Conservation (phyloP, 2,888 invertebrate species). For the Lepidochrysops patricia region DNA sequence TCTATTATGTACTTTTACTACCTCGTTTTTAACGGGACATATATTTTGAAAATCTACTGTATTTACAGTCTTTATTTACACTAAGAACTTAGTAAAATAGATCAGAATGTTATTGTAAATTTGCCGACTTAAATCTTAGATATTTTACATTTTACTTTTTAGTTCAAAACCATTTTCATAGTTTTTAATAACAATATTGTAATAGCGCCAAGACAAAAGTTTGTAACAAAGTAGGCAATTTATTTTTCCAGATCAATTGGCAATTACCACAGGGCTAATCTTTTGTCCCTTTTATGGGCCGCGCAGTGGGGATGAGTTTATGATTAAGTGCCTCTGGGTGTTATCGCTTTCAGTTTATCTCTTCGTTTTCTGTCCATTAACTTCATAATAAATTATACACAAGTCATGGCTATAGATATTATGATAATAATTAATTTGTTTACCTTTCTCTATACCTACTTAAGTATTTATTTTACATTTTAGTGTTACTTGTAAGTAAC, state of each 20-base stretch:
- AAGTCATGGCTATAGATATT: background rate
- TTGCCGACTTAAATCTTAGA: too few species aligned
- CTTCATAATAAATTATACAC: constrained; percentile 2
- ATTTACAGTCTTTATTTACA: too few species aligned
- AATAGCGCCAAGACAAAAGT: background rate
- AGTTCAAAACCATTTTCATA: too few species aligned
- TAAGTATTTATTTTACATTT: too few species aligned
- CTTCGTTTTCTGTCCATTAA: constrained; percentile 8
- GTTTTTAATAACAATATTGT: background rate
- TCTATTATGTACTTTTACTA: too few species aligned
- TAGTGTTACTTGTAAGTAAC: too few species aligned
- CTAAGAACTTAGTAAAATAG: too few species aligned
- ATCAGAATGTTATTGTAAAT: too few species aligned
- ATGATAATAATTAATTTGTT: background rate
- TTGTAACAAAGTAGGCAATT: background rate
- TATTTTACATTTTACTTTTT: too few species aligned
- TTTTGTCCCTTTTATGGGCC: constrained; percentile 9
- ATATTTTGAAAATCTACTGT: too few species aligned
- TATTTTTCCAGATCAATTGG: constrained; percentile 10
- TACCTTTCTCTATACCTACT: too few species aligned
- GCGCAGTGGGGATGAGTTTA: constrained; percentile 8
- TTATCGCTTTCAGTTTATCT: constrained; percentile 10
- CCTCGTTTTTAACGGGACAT: too few species aligned
- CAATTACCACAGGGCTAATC: constrained; percentile 7
- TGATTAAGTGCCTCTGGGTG: constrained; percentile 11